A percentile compares a stretch with the other conserved stretches of the same genome.
Evolutionary conservation across 2,113 vertebrate genomes (phyloP).

Genomic region (Tauraco erythrolophus): DNA sequence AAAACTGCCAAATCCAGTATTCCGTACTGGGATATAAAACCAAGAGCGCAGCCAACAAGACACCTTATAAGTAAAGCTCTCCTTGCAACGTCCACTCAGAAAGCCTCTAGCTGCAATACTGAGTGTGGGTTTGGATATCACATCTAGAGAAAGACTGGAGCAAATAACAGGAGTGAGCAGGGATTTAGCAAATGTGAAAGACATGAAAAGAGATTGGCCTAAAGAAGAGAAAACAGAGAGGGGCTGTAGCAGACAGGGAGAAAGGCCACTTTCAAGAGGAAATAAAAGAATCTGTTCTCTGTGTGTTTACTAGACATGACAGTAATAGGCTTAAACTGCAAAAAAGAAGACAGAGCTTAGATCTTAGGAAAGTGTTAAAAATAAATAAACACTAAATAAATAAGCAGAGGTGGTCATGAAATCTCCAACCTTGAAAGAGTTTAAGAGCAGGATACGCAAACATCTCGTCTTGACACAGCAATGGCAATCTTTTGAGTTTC

Average conservation of each 20-base stretch:
- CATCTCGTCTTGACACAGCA: background rate
- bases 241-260: background rate
- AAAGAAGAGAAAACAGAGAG: background rate
- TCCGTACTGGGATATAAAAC: background rate
- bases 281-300: background rate
- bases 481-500: background rate
- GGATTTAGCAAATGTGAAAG: background rate
- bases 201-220: background rate
- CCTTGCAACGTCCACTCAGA: background rate
- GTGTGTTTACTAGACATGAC: fast-evolving
- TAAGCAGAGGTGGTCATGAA: background rate
- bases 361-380: background rate
- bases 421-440: background rate
- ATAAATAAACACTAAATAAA: background rate
- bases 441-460: background rate
- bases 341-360: background rate
- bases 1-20: background rate
- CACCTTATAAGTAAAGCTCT: background rate
- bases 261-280: background rate
- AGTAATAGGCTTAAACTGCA: background rate
- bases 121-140: background rate
- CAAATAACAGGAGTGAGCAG: background rate
- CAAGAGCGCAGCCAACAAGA: background rate
- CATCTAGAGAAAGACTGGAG: background rate
- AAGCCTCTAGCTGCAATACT: background rate